These are phyloP conservation scores for Macquaria australasica DNA, from an alignment of 2,113 vertebrate species.

Conservation along the genomic window DNA sequence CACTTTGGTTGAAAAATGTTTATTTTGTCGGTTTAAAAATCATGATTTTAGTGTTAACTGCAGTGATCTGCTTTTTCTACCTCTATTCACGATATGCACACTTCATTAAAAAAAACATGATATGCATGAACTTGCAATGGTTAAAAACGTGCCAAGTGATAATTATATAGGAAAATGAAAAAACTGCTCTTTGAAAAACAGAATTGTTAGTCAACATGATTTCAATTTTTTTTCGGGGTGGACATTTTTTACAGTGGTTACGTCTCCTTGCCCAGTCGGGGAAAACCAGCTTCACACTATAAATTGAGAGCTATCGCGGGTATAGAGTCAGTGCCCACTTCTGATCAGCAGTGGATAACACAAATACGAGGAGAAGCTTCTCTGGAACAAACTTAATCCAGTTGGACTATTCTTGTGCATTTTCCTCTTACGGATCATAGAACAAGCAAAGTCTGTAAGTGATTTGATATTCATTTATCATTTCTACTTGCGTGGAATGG, in stretches of 20 bases:
- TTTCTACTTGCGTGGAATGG: background rate
- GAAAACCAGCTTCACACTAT: slow-evolving; percentile 6
- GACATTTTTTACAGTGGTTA: slow-evolving; percentile 35
- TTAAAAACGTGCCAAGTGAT: background rate
- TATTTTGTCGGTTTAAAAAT: background rate
- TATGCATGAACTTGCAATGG: background rate
- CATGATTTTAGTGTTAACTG: background rate
- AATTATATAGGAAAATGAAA: no score
- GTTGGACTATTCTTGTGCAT: slow-evolving; percentile 29
- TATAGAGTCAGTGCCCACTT: background rate
- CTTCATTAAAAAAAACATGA: no score
- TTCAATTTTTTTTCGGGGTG: rapidly evolving
- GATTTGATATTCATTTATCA: background rate
- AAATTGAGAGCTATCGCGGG: rapidly evolving
- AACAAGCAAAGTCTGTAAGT: slow-evolving; percentile 62
- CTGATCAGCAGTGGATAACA: background rate
- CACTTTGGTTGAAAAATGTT: background rate
- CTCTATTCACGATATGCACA: background rate
- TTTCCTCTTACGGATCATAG: slow-evolving; percentile 32
- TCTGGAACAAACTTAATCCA: background rate
- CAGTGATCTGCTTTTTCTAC: background rate
- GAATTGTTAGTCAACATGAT: background rate
- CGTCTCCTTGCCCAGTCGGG: background rate
- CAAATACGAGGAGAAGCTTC: background rate
- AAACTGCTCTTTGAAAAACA: background rate